A percentile compares a stretch with the other conserved stretches of the same genome.
phyloP scores from a whole-genome alignment of 1,140 invertebrate genomes.

The Sogatella furcifera region DNA sequence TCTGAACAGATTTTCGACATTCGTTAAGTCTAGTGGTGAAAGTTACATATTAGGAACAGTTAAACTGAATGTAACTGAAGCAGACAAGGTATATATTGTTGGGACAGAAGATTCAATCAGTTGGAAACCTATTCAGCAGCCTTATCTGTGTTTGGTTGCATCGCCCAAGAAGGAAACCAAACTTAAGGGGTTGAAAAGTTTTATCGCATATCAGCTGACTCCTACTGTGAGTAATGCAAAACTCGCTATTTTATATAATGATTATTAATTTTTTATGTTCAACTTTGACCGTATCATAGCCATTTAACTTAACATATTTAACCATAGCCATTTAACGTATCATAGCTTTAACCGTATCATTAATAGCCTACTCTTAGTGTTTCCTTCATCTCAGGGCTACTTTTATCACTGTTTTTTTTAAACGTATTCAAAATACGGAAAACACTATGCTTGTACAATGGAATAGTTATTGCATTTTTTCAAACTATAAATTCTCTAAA shows the following conservation, averaged over 20 bases:
- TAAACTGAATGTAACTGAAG: constrained; percentile 58
- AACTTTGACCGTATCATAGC: too few species aligned
- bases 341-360: too few species aligned
- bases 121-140: constrained; percentile 60
- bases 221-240: constrained; percentile 54
- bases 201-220: constrained; percentile 91
- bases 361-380: too few species aligned
- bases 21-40: constrained; percentile 85
- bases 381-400: too few species aligned
- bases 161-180: constrained; percentile 96
- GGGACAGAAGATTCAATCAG: constrained; percentile 49
- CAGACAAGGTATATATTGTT: constrained; percentile 65
- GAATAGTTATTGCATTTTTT: too few species aligned
- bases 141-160: constrained; percentile 75
- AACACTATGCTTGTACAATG: too few species aligned
- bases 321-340: too few species aligned
- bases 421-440: too few species aligned
- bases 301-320: too few species aligned
- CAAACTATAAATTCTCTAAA: too few species aligned
- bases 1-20: constrained; percentile 80
- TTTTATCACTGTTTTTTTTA: too few species aligned
- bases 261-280: constrained; percentile 7
- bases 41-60: constrained; percentile 78
- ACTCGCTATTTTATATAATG: constrained; percentile 1
- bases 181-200: constrained; percentile 93